Percentiles rank a stretch among this genome's conserved stretches.
Evolutionary conservation across 2,888 invertebrate species (phyloP).

Genomic region (Dendrolimus pini): DNA sequence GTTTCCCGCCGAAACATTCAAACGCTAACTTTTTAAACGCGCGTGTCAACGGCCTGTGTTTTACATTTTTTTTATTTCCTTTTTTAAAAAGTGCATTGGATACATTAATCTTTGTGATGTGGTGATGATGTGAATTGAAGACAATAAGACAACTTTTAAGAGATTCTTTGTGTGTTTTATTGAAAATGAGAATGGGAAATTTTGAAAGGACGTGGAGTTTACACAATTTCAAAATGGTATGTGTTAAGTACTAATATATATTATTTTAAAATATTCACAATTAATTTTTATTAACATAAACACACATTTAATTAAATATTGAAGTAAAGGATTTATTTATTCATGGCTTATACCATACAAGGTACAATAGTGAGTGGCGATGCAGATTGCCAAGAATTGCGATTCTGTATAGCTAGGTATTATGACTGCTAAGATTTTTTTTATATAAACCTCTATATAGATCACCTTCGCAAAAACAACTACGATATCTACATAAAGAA

Average conservation of each 20-base stretch:
- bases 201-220: constrained; percentile 47
- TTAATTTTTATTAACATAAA: no score
- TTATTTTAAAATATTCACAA: no score
- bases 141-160: constrained; percentile 31
- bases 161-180: constrained; percentile 38
- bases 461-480: no score
- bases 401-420: no score
- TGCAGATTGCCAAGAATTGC: no score
- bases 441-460: no score
- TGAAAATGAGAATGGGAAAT: constrained; percentile 60
- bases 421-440: no score
- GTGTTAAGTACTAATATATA: constrained; percentile 19
- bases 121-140: constrained; percentile 56
- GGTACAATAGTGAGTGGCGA: no score
- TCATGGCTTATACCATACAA: no score
- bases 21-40: constrained; percentile 42
- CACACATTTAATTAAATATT: no score
- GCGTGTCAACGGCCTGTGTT: constrained; percentile 50
- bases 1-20: constrained; percentile 59
- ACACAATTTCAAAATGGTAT: constrained; percentile 60
- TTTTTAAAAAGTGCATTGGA: constrained; percentile 32
- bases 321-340: no score
- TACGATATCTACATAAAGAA: no score
- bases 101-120: constrained; percentile 43
- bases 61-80: constrained; percentile 16